Conservation (phyloP, 2,113 vertebrate genomes). For the Rynchops niger region DNA sequence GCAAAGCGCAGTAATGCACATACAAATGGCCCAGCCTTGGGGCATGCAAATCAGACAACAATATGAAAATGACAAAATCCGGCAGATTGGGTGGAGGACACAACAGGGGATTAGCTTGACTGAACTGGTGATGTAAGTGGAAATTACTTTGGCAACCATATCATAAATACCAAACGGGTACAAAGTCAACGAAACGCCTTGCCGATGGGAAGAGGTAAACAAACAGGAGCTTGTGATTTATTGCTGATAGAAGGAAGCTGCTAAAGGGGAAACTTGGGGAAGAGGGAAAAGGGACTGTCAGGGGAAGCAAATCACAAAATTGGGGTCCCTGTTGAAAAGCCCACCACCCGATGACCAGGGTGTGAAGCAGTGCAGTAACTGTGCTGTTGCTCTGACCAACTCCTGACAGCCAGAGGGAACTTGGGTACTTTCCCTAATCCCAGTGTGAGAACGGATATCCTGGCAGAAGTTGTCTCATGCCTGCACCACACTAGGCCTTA, state of each 20-base stretch:
- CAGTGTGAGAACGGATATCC: not conserved
- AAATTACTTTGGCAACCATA: not conserved
- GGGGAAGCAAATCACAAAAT: not conserved
- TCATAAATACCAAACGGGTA: not conserved
- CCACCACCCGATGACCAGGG: not conserved
- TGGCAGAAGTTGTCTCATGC: not conserved
- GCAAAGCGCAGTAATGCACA: not conserved
- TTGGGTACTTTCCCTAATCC: not conserved
- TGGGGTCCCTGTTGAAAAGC: not conserved
- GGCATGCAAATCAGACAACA: not conserved
- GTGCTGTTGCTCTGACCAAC: not conserved
- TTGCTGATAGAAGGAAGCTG: not conserved
- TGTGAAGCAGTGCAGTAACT: not conserved
- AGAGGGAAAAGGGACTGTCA: not conserved
- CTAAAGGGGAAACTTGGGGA: not conserved
- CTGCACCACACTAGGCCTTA: not conserved
- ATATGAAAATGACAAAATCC: not conserved
- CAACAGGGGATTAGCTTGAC: not conserved
- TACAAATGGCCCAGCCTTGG: no score
- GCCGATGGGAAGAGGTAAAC: not conserved
- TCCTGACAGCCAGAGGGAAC: not conserved
- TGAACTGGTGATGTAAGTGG: not conserved
- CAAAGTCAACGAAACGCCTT: not conserved
- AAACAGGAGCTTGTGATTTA: not conserved
- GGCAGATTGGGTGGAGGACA: fast-evolving